Conservation (phyloP, 1,140 invertebrate genomes). For the Conus ventricosus region DNA sequence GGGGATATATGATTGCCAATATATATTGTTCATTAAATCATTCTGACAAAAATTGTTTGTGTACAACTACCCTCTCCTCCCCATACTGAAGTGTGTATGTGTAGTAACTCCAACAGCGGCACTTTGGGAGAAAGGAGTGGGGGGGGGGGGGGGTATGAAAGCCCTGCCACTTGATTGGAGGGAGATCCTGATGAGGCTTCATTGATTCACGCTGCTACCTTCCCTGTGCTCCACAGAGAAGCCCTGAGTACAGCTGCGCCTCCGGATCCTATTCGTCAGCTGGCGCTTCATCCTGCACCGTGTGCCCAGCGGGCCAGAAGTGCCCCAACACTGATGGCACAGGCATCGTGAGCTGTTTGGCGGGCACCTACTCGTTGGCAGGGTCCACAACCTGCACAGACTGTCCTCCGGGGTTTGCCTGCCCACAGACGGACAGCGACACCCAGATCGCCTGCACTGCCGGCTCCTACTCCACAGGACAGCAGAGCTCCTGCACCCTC, state of each 20-base stretch:
- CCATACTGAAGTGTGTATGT: neutral
- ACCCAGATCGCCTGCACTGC: constrained; percentile 46
- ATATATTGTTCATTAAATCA: too few relatives aligned
- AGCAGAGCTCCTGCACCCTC: constrained; percentile 56
- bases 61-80: too few relatives aligned
- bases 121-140: neutral
- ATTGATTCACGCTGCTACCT: neutral
- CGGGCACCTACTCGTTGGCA: constrained; percentile 54
- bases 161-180: neutral
- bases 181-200: neutral
- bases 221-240: constrained; percentile 37
- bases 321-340: constrained; percentile 60
- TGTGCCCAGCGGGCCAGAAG: constrained; percentile 56
- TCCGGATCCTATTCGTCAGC: constrained; percentile 58
- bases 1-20: too few relatives aligned
- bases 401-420: constrained; percentile 62
- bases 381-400: constrained; percentile 54
- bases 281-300: constrained; percentile 52
- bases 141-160: neutral
- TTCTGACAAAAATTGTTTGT: too few relatives aligned
- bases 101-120: neutral
- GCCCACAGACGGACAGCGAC: constrained; percentile 52
- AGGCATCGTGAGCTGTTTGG: constrained; percentile 51
- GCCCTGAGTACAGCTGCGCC: constrained; percentile 46
- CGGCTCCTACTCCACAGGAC: constrained; percentile 61